These are phyloP conservation scores for Dusona sp. DNA, from an alignment of 2,888 invertebrate species.

Conservation along the genomic window DNA sequence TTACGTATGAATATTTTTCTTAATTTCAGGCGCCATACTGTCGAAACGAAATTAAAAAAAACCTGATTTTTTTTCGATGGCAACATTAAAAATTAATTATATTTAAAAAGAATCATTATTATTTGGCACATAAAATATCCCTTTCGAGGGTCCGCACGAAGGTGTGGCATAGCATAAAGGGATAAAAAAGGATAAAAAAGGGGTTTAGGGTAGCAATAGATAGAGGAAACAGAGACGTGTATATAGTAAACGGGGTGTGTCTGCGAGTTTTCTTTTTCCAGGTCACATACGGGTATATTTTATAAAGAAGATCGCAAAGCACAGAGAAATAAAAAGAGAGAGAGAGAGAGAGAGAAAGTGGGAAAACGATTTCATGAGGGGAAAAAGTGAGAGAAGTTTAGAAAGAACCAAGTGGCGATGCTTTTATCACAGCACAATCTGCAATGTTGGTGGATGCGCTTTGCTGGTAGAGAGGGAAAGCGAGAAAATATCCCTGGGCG, in stretches of 20 bases:
- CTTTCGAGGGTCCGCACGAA: conserved; percentile 13
- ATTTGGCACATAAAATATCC: neutral
- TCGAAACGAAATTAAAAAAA: too few species aligned
- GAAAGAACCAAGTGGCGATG: conserved; percentile 27
- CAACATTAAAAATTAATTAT: neutral
- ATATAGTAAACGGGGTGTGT: conserved; percentile 16
- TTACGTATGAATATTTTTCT: too few species aligned
- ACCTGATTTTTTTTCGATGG: neutral
- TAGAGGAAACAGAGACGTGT: conserved; percentile 1
- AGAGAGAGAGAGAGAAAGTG: conserved; percentile 1
- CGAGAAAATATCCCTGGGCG: conserved; percentile 15
- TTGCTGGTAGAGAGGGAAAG: conserved; percentile 20
- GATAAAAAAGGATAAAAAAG: neutral
- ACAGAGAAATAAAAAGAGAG: neutral
- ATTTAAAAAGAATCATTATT: neutral
- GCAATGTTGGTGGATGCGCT: conserved; percentile 44
- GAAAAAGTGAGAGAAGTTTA: neutral
- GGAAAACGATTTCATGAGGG: neutral
- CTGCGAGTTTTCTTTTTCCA: conserved; percentile 36
- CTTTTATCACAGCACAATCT: conserved; percentile 58
- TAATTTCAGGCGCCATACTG: too few species aligned
- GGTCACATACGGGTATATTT: conserved; percentile 40
- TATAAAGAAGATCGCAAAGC: neutral
- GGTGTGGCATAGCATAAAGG: neutral
- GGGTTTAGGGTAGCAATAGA: neutral